phyloP scores from a whole-genome alignment of 2,113 vertebrate species.

The Amazona guildingii region DNA sequence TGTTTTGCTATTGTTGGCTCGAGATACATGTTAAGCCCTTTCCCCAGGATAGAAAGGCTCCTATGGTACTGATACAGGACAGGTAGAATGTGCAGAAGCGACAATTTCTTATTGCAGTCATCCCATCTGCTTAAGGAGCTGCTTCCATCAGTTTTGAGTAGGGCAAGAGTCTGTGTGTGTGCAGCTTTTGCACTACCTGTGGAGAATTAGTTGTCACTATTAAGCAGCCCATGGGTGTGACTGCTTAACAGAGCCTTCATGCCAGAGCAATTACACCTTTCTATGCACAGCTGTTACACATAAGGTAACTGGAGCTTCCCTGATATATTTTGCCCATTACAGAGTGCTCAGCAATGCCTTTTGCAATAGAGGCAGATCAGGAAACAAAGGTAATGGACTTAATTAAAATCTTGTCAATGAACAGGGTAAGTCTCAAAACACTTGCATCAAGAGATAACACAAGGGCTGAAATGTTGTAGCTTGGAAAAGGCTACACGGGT shows the following conservation, averaged over 20 bases:
- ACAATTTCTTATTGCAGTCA: background rate
- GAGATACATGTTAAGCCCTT: background rate
- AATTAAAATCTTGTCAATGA: background rate
- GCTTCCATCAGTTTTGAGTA: background rate
- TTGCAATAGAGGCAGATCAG: background rate
- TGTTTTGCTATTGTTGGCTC: conserved; percentile 11
- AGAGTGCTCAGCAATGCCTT: background rate
- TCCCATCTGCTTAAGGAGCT: background rate
- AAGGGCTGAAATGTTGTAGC: background rate
- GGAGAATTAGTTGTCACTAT: background rate
- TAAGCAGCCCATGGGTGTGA: background rate
- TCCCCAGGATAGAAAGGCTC: background rate
- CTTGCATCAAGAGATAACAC: background rate
- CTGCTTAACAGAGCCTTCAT: background rate
- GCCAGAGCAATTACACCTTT: background rate
- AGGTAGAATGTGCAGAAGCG: conserved; percentile 5
- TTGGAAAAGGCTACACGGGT: background rate
- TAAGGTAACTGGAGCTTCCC: background rate
- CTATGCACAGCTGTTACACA: background rate
- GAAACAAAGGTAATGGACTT: background rate
- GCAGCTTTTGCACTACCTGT: background rate
- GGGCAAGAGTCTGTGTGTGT: background rate
- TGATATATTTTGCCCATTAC: background rate
- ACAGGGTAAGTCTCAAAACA: background rate
- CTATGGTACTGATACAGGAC: background rate